phyloP scores from a whole-genome alignment of 2,888 invertebrate genomes.

The Ormyrus rosae region DNA sequence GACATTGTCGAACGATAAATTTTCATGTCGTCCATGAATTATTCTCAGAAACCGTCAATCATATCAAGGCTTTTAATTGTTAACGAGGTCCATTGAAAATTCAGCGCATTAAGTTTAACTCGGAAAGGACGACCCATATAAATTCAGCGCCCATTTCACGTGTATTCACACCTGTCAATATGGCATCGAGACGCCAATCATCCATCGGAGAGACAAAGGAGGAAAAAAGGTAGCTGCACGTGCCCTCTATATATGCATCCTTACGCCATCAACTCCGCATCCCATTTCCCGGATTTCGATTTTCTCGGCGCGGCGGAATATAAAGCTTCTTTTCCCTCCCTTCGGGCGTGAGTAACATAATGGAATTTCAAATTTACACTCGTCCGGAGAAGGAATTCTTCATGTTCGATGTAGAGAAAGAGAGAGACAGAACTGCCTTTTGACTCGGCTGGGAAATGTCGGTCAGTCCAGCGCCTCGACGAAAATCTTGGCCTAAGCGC shows the following conservation, averaged over 20 bases:
- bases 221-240: too few relatives aligned
- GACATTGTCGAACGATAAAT: too few relatives aligned
- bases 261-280: background rate
- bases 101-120: too few relatives aligned
- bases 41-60: too few relatives aligned
- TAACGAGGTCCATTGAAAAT: too few relatives aligned
- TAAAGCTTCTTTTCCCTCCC: slow-evolving; percentile 1
- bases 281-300: slow-evolving; percentile 16
- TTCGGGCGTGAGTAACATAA: slow-evolving; percentile 24
- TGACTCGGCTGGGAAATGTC: slow-evolving; percentile 18
- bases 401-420: slow-evolving; percentile 1
- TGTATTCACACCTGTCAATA: too few relatives aligned
- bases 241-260: background rate
- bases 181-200: too few relatives aligned
- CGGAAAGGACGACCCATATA: too few relatives aligned
- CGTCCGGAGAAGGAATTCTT: slow-evolving; percentile 22
- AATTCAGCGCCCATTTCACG: too few relatives aligned
- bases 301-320: background rate
- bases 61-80: too few relatives aligned
- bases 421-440: background rate
- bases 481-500: background rate
- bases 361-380: slow-evolving; percentile 51
- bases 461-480: slow-evolving; percentile 24
- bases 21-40: too few relatives aligned
- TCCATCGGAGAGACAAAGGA: too few relatives aligned